A percentile compares a stretch with the other conserved stretches of the same genome.
Conservation (phyloP, 2,888 invertebrate genomes). For the Antheraea assamensis region DNA sequence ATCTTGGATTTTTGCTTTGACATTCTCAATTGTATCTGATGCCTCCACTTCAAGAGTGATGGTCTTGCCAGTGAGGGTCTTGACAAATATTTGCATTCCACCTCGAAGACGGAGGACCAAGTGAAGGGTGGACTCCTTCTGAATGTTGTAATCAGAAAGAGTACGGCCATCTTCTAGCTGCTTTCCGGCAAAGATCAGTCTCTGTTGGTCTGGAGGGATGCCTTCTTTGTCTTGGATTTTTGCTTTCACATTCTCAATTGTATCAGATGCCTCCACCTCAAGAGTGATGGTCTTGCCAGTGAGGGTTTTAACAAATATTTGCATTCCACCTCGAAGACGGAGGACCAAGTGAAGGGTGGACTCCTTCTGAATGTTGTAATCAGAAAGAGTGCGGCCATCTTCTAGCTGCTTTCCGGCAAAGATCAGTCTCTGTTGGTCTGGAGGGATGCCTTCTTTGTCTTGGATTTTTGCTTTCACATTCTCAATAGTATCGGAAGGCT, state of each 20-base stretch:
- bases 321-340: slow-evolving; percentile 51
- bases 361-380: slow-evolving; percentile 52
- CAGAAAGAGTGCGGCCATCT: slow-evolving; percentile 48
- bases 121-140: slow-evolving; percentile 62
- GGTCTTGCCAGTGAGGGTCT: slow-evolving; percentile 52
- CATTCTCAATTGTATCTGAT: slow-evolving; percentile 54
- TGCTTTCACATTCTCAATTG: slow-evolving; percentile 51
- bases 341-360: slow-evolving; percentile 46
- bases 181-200: slow-evolving; percentile 48
- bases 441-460: slow-evolving; percentile 52
- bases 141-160: slow-evolving; percentile 51
- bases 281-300: slow-evolving; percentile 51
- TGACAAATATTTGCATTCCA: slow-evolving; percentile 57
- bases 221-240: slow-evolving; percentile 53
- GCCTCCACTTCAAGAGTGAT: slow-evolving; percentile 54
- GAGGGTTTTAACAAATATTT: slow-evolving; percentile 51
- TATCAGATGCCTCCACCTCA: slow-evolving; percentile 48
- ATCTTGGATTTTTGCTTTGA: slow-evolving; percentile 53
- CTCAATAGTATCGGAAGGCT: slow-evolving; percentile 46
- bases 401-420: slow-evolving; percentile 51
- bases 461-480: slow-evolving; percentile 52
- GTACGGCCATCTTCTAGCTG: slow-evolving; percentile 50
- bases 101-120: slow-evolving; percentile 58
- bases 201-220: slow-evolving; percentile 50
- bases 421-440: slow-evolving; percentile 50